These are phyloP conservation scores for Drosophila arizonae DNA, from an alignment of 1,140 invertebrate genomes.

Conservation along the genomic window DNA sequence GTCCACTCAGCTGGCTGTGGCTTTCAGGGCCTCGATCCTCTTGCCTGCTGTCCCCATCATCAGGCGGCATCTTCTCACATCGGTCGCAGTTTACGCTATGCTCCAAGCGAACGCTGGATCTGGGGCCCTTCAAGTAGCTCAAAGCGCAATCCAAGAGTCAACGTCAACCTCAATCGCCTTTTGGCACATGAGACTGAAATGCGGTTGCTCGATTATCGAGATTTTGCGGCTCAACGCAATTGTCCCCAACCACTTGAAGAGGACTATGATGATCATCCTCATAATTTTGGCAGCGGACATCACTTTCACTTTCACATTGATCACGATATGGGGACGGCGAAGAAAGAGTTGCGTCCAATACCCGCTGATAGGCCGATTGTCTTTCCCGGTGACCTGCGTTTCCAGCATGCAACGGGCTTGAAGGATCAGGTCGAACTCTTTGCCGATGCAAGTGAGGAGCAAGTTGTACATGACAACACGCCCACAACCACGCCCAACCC, in stretches of 20 bases:
- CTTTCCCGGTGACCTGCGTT: constrained; percentile 67
- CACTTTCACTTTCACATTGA: constrained; percentile 57
- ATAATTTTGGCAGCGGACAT: constrained; percentile 25
- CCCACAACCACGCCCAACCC: neutral
- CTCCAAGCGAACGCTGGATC: constrained; percentile 49
- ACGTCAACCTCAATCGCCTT: constrained; percentile 7
- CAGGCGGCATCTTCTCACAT: constrained; percentile 13
- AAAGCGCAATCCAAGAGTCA: constrained; percentile 3
- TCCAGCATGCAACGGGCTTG: constrained; percentile 16
- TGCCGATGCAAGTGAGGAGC: constrained; percentile 17
- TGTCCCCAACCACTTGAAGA: constrained; percentile 53
- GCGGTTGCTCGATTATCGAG: constrained; percentile 51
- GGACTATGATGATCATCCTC: constrained; percentile 46
- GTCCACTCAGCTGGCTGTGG: constrained; percentile 64
- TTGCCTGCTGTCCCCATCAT: constrained; percentile 61
- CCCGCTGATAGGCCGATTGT: constrained; percentile 62
- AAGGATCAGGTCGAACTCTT: constrained; percentile 3
- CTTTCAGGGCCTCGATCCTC: constrained; percentile 62
- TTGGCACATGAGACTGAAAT: constrained; percentile 30
- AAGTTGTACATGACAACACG: neutral
- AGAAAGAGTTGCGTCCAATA: constrained; percentile 15
- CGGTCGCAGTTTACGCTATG: constrained; percentile 51
- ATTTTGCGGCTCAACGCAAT: constrained; percentile 56
- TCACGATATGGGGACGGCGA: constrained; percentile 17
- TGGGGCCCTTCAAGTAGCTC: constrained; percentile 30